Evolutionary conservation across 2,888 invertebrate genomes (phyloP).

Genomic region (Germaria angustata): DNA sequence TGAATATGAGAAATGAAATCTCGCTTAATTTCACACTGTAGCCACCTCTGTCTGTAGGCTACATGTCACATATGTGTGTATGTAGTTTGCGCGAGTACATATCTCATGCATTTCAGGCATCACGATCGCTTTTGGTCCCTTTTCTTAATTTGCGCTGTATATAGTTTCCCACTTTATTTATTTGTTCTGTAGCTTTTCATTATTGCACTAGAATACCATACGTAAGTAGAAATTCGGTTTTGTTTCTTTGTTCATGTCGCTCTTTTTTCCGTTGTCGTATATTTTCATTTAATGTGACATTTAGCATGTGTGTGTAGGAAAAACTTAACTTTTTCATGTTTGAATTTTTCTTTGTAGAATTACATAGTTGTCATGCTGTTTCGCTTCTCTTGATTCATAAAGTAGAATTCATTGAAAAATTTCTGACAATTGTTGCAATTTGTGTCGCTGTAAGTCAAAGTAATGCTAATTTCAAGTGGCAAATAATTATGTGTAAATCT

Average conservation of each 20-base stretch:
- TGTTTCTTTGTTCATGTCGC: constrained; percentile 8
- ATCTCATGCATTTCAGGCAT: constrained; percentile 35
- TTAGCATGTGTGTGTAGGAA: constrained; percentile 61
- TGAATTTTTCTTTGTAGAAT: constrained; percentile 39
- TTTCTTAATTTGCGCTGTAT: constrained; percentile 20
- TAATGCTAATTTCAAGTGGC: constrained; percentile 72
- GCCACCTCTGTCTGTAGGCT: not conserved
- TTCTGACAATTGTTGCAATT: constrained; percentile 66
- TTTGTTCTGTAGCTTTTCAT: not conserved
- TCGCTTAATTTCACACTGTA: not conserved
- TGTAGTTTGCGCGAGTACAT: no score
- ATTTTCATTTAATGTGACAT: constrained; percentile 65
- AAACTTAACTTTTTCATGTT: constrained; percentile 31
- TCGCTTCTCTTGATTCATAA: constrained; percentile 60
- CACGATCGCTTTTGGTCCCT: constrained; percentile 11
- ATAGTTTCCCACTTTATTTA: constrained; percentile 33
- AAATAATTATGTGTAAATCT: constrained; percentile 75
- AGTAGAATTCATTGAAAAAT: constrained; percentile 63
- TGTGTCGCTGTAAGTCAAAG: constrained; percentile 49
- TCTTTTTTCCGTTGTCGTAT: constrained; percentile 38
- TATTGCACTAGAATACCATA: constrained; percentile 17
- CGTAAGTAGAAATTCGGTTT: constrained; percentile 13
- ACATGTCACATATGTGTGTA: no score
- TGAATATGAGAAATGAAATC: not conserved
- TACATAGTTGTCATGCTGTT: constrained; percentile 25